These are phyloP conservation scores for Heliocidaris tuberculata DNA, from an alignment of 35 echinoderm and acorn worm species.

Conservation along the genomic window DNA sequence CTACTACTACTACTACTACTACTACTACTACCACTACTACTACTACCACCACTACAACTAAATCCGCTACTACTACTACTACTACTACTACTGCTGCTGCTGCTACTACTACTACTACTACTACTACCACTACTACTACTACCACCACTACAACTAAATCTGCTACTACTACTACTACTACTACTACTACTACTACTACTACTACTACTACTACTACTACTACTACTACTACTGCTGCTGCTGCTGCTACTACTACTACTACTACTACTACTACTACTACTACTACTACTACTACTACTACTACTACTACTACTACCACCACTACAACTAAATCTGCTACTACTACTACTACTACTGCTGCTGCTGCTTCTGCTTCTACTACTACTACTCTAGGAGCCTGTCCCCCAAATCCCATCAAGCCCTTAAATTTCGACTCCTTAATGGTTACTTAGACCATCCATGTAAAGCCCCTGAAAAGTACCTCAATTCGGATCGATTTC, in stretches of 20 bases:
- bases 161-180: constrained; percentile 15
- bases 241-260: constrained; percentile 16
- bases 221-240: not conserved
- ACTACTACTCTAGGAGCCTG: not conserved
- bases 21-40: not conserved
- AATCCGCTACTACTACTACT: not conserved
- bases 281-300: not conserved
- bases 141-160: not conserved
- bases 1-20: not conserved
- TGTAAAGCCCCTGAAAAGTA: too few relatives aligned
- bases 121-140: not conserved
- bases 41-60: not conserved
- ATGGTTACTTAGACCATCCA: too few relatives aligned
- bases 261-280: not conserved
- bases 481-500: too few relatives aligned
- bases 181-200: not conserved
- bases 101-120: not conserved
- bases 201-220: not conserved
- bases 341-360: not conserved
- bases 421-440: too few relatives aligned
- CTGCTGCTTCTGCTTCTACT: not conserved
- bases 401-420: too few relatives aligned
- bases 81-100: not conserved
- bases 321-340: not conserved
- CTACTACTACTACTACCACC: not conserved